These are phyloP conservation scores for Drosophila hydei DNA, from an alignment of 1,140 invertebrate genomes.

Conservation along the genomic window DNA sequence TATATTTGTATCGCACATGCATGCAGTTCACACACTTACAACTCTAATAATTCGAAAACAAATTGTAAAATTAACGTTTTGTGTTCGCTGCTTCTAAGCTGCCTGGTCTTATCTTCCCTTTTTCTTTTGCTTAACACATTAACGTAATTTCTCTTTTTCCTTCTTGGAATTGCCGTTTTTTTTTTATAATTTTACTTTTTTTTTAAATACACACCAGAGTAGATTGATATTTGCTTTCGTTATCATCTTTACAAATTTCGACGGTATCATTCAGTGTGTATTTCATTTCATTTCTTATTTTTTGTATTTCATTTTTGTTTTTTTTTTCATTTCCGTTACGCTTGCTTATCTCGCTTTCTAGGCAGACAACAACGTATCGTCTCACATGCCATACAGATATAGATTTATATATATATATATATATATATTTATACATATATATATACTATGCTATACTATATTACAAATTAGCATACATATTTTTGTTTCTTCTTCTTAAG, in stretches of 20 bases:
- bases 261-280: slow-evolving; percentile 22
- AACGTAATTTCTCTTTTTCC: slow-evolving; percentile 1
- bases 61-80: slow-evolving; percentile 37
- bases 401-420: slow-evolving; percentile 22
- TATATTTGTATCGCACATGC: slow-evolving; percentile 41
- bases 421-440: slow-evolving; percentile 3
- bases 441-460: slow-evolving; percentile 54
- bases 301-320: slow-evolving; percentile 12
- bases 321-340: slow-evolving; percentile 34
- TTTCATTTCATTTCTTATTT: neutral
- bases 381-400: slow-evolving; percentile 35
- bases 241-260: slow-evolving; percentile 33
- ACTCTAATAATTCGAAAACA: slow-evolving; percentile 57
- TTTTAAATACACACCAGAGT: slow-evolving; percentile 30
- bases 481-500: slow-evolving; percentile 54
- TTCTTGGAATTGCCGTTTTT: slow-evolving; percentile 7
- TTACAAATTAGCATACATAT: slow-evolving; percentile 72
- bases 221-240: slow-evolving; percentile 44
- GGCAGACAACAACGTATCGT: slow-evolving; percentile 29
- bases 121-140: neutral
- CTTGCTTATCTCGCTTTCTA: slow-evolving; percentile 38
- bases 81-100: slow-evolving; percentile 1
- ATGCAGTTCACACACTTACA: slow-evolving; percentile 38
- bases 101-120: neutral
- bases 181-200: slow-evolving; percentile 21